Percentiles rank a stretch among this genome's conserved stretches.
Evolutionary conservation across 2,797 vertebrate species (phyloP).

Genomic region (Smutsia temminckii): DNA sequence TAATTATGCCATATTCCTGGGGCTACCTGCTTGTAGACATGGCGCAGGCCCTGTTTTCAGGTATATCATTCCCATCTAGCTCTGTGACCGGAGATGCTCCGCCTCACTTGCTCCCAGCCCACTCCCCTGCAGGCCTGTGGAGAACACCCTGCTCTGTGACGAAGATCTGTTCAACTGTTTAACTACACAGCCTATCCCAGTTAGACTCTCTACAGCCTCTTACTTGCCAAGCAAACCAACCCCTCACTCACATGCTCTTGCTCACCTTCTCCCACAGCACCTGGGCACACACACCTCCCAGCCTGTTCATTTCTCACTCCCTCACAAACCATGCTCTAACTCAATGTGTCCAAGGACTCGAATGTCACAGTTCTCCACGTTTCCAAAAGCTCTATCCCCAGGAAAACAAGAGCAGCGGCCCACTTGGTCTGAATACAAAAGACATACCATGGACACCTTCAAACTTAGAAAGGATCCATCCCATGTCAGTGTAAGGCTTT

Average conservation of each 20-base stretch:
- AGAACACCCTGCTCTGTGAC: not conserved
- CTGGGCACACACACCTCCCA: constrained; percentile 35
- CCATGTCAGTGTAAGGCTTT: not conserved
- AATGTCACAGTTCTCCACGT: not conserved
- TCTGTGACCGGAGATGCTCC: not conserved
- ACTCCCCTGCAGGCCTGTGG: not conserved
- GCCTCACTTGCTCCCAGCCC: accelerated
- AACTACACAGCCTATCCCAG: constrained; percentile 56
- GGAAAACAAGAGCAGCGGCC: not conserved
- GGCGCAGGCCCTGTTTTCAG: not conserved
- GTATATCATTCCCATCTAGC: not conserved
- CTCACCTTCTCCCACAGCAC: constrained; percentile 67
- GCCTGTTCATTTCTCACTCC: constrained; percentile 43
- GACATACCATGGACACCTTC: not conserved
- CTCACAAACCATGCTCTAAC: not conserved
- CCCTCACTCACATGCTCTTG: constrained; percentile 74
- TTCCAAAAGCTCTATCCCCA: not conserved
- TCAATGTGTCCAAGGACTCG: not conserved
- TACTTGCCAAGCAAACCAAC: constrained; percentile 72
- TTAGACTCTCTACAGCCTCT: constrained; percentile 68
- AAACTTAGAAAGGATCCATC: not conserved
- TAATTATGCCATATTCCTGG: not conserved
- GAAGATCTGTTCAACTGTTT: constrained; percentile 22
- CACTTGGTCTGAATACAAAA: not conserved
- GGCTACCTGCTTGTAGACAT: not conserved